Evolutionary conservation across 2,113 vertebrate species (phyloP).

Genomic region (Seriola aureovittata): DNA sequence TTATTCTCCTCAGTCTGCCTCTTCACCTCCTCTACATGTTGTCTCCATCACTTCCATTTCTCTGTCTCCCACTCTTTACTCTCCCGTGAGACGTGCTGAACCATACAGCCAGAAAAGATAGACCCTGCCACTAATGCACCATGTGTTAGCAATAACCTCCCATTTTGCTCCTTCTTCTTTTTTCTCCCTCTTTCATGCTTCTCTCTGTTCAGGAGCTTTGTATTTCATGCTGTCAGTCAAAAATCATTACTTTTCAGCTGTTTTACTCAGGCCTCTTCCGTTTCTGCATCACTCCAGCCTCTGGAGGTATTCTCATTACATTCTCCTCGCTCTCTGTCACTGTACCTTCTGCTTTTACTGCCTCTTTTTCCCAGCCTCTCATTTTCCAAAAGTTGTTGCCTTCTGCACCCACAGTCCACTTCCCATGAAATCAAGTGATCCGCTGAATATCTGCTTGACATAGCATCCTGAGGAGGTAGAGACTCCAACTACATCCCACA

Average conservation of each 20-base stretch:
- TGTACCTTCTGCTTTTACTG: slow-evolving; percentile 34
- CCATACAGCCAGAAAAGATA: background rate
- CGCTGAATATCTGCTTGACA: slow-evolving; percentile 29
- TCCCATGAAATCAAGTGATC: slow-evolving; percentile 42
- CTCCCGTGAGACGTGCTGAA: background rate
- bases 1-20: slow-evolving; percentile 32
- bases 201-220: background rate
- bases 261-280: slow-evolving; percentile 19
- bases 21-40: slow-evolving; percentile 8
- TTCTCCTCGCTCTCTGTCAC: slow-evolving; percentile 20
- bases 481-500: slow-evolving; percentile 31
- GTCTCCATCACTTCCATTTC: slow-evolving; percentile 39
- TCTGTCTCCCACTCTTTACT: slow-evolving; percentile 16
- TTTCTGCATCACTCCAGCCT: slow-evolving; percentile 26
- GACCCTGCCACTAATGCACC: background rate
- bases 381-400: slow-evolving; percentile 48
- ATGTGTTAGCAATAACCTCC: slow-evolving; percentile 46
- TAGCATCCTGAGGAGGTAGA: slow-evolving; percentile 26
- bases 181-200: background rate
- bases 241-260: slow-evolving; percentile 14
- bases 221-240: slow-evolving; percentile 36
- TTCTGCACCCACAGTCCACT: slow-evolving; percentile 26
- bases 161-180: slow-evolving; percentile 8
- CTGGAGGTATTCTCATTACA: slow-evolving; percentile 42
- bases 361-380: slow-evolving; percentile 31